phyloP scores from a whole-genome alignment of 2,113 vertebrate species.

The Mastomys natalensis region DNA sequence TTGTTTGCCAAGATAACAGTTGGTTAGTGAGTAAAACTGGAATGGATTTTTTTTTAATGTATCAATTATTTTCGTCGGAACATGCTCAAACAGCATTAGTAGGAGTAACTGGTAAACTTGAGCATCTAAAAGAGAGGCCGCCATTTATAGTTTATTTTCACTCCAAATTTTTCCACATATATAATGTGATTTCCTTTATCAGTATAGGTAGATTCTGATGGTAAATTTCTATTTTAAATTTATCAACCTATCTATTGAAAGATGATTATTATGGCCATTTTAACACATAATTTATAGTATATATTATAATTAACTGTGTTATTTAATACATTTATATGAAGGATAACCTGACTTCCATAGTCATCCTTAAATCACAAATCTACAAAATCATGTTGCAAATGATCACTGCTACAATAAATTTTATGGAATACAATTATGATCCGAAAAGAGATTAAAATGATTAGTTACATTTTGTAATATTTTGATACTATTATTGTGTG shows the following conservation, averaged over 20 bases:
- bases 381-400: neutral
- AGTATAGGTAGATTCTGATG: neutral
- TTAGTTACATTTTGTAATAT: neutral
- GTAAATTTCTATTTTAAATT: neutral
- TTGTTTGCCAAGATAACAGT: constrained; percentile 37
- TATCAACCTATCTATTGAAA: neutral
- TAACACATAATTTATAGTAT: neutral
- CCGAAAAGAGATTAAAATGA: neutral
- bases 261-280: neutral
- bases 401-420: neutral
- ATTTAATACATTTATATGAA: neutral
- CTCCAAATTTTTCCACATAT: neutral
- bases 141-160: constrained; percentile 1
- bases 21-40: neutral
- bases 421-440: neutral
- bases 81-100: neutral
- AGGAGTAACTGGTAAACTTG: neutral
- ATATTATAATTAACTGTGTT: neutral
- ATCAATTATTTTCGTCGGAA: neutral
- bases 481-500: neutral
- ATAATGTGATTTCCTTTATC: neutral
- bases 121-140: neutral
- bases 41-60: neutral
- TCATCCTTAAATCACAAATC: neutral
- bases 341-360: neutral